Percentiles rank a stretch among this genome's conserved stretches.
These are phyloP conservation scores for Araneus ventricosus DNA, from an alignment of 1,140 invertebrate genomes.

Conservation along the genomic window DNA sequence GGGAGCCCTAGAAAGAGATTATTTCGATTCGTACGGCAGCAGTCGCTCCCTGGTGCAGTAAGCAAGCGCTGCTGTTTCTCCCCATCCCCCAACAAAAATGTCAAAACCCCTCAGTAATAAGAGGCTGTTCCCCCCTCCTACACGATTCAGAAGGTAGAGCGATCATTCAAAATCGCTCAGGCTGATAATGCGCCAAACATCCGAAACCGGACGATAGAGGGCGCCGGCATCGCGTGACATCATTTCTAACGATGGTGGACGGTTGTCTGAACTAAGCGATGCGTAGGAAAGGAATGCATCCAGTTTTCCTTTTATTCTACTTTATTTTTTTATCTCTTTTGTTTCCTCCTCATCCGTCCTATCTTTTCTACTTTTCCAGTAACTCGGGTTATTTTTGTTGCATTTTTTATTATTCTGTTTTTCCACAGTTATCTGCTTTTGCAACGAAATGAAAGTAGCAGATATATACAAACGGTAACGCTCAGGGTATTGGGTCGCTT, in stretches of 20 bases:
- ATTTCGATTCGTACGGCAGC: neutral
- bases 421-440: conserved; percentile 14
- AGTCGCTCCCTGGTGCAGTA: neutral
- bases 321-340: neutral
- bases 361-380: conserved; percentile 31
- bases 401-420: neutral
- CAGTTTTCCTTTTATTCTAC: conserved; percentile 40
- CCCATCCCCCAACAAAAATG: conserved; percentile 13
- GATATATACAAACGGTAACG: neutral
- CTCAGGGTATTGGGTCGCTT: neutral
- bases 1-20: neutral
- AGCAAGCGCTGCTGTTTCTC: neutral
- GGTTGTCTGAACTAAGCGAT: conserved; percentile 59
- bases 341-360: neutral
- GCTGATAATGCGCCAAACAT: conserved; percentile 70
- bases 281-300: conserved; percentile 63
- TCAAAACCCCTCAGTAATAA: conserved; percentile 60
- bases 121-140: neutral
- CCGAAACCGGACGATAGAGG: conserved; percentile 65
- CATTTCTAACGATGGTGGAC: conserved; percentile 65
- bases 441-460: conserved; percentile 32
- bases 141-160: conserved; percentile 43
- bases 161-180: conserved; percentile 72
- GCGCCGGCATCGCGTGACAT: conserved; percentile 55
- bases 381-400: neutral